phyloP scores from a whole-genome alignment of 2,888 invertebrate species.

The Drosophila dives region DNA sequence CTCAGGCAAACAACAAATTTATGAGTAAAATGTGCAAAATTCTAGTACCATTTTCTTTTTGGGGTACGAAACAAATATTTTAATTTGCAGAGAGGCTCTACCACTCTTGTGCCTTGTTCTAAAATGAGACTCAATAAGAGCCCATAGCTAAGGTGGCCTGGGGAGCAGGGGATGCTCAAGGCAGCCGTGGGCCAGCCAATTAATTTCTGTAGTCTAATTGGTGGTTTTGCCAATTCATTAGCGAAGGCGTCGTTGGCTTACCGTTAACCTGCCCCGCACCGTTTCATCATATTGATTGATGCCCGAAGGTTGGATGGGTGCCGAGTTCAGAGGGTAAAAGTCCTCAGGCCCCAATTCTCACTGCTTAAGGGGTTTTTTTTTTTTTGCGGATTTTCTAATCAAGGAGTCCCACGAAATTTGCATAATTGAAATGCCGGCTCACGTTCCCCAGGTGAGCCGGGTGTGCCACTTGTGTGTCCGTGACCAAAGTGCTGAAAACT shows the following conservation, averaged over 20 bases:
- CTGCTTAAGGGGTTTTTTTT: slow-evolving; percentile 62
- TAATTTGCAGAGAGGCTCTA: slow-evolving; percentile 35
- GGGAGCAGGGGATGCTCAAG: background rate
- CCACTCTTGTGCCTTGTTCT: slow-evolving; percentile 10
- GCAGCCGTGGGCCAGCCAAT: slow-evolving; percentile 61
- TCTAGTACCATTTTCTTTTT: slow-evolving; percentile 45
- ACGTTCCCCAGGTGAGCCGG: slow-evolving; percentile 55
- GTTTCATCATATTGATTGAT: slow-evolving; percentile 68
- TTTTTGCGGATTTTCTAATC: slow-evolving; percentile 76
- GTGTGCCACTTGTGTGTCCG: slow-evolving; percentile 39
- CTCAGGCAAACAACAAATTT: slow-evolving; percentile 56
- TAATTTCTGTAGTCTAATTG: slow-evolving; percentile 75
- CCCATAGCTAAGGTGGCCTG: slow-evolving; percentile 6
- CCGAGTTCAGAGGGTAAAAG: background rate
- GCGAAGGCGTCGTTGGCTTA: slow-evolving; percentile 34
- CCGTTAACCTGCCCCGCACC: background rate
- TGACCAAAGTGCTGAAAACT: slow-evolving; percentile 52
- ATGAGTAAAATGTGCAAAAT: slow-evolving; percentile 44
- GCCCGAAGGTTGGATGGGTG: slow-evolving; percentile 38
- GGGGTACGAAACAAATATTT: slow-evolving; percentile 48
- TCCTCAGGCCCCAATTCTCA: background rate
- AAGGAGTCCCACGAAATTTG: slow-evolving; percentile 70
- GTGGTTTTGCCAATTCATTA: slow-evolving; percentile 76
- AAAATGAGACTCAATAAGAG: slow-evolving; percentile 29
- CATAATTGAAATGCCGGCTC: slow-evolving; percentile 76